Base-by-base conservation (phyloP, 2,888 invertebrate genomes). In the Cantharis flavilabris region DNA sequence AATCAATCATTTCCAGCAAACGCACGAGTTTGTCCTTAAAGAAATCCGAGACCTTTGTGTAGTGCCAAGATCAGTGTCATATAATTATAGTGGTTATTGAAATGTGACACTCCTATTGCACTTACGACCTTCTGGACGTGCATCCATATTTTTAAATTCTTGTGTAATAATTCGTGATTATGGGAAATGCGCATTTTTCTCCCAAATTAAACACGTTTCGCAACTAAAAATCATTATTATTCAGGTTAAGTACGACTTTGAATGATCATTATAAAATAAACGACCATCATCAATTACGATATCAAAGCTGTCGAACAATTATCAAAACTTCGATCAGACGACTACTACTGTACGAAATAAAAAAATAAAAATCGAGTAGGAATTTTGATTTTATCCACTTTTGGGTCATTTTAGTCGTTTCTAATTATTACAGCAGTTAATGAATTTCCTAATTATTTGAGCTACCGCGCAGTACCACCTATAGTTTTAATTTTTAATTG, bases 1-100 rank as follows among this genome's bases (percentile, higher is more conserved):
- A 75, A 77, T 77, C 77, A 78, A 76, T 79, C 72, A 75, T 80
- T 78, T 78, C 73, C 76, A 72, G 65, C 80, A 76, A 79, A 81
- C 79, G 81, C 81, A 81, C 81, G 80, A 81, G 73, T 80, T 81
- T 79, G 79, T 79, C 77, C 77, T 81, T 77, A 75, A 75, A 76
- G 74, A 79, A 78, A 76, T 75, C 76, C 78, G 72, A 79, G 80
- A 80, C 80, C 80, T 80, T 78, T 76, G 73, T 71, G 75, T 78
- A 78, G 74, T 79, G 81, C 76, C 80, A 79, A 75, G 81, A 80
- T 81, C 81, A 81, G 76, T 81, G 82, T 82, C 82, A 75, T 77
- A 79, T 81, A 82, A 82, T 82, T 82, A 79, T 72, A 70, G 76
- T 79, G 73, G 78, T 79, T 78, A 78, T 74, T 69, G 76, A 81